phyloP scores from a whole-genome alignment of 2,113 vertebrate species.

The Machaerirhynchus nigripectus region DNA sequence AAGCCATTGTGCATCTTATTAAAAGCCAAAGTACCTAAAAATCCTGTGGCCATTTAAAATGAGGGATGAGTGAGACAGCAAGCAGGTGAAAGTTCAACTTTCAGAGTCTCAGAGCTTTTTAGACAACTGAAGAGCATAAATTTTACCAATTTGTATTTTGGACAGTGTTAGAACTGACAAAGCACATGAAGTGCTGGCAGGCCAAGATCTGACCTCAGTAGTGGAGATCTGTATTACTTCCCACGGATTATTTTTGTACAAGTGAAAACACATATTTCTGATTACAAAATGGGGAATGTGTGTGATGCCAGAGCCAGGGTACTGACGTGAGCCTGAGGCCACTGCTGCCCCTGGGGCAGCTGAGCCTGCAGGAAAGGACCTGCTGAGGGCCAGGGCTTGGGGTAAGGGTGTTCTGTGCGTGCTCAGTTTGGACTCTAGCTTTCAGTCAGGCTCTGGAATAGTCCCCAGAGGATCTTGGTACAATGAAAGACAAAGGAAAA shows the following conservation, averaged over 20 bases:
- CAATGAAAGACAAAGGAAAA: not conserved
- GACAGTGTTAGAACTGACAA: not conserved
- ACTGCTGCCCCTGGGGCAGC: not conserved
- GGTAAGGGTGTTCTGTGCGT: rapidly evolving
- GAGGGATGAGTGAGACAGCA: not conserved
- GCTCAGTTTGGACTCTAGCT: rapidly evolving
- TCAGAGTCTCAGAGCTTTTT: not conserved
- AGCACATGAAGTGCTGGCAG: not conserved
- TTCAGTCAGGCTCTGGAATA: not conserved
- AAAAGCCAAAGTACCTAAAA: not conserved
- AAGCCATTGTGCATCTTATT: not conserved
- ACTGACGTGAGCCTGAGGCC: not conserved
- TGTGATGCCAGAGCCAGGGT: not conserved
- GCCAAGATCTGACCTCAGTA: not conserved
- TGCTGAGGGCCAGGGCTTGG: not conserved
- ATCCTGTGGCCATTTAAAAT: not conserved
- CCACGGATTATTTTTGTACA: not conserved
- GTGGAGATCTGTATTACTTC: not conserved
- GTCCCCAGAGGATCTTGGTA: not conserved
- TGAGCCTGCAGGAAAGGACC: not conserved
- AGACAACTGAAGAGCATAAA: not conserved
- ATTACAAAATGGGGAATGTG: not conserved
- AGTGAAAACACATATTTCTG: not conserved
- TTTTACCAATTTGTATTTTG: not conserved
- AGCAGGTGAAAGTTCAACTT: not conserved